phyloP scores from a whole-genome alignment of 2,888 invertebrate species.

The Temnothorax rugatulus region DNA sequence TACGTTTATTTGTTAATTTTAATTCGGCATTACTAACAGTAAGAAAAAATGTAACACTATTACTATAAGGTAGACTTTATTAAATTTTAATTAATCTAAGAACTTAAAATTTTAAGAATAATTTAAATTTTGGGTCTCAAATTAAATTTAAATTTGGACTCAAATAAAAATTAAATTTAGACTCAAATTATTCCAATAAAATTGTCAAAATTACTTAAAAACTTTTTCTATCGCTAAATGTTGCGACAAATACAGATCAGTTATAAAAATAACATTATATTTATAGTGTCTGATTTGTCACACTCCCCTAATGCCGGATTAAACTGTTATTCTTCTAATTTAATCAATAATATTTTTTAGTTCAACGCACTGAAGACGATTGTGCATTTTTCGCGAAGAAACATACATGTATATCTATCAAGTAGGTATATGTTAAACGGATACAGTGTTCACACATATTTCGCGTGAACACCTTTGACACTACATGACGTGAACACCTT shows the following conservation, averaged over 20 bases:
- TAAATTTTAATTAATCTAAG: background rate
- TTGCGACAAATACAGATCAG: background rate
- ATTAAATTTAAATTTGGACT: background rate
- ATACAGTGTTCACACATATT: slow-evolving; percentile 9
- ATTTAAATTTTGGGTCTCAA: background rate
- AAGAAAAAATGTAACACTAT: background rate
- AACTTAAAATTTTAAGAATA: background rate
- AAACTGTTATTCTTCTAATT: background rate
- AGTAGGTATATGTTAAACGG: background rate
- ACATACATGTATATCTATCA: background rate
- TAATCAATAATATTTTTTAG: background rate
- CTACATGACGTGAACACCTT: background rate
- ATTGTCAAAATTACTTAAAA: background rate
- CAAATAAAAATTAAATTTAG: background rate
- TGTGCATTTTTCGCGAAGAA: background rate
- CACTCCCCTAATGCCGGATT: no score
- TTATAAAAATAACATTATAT: background rate
- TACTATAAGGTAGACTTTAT: background rate
- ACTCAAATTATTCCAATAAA: background rate
- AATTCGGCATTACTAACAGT: background rate
- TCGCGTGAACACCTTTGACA: slow-evolving; percentile 39
- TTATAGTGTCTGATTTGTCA: background rate
- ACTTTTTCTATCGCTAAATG: background rate
- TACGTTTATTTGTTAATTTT: background rate
- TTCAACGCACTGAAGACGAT: background rate